Conservation (phyloP, 2,888 invertebrate species). For the Eledone cirrhosa region DNA sequence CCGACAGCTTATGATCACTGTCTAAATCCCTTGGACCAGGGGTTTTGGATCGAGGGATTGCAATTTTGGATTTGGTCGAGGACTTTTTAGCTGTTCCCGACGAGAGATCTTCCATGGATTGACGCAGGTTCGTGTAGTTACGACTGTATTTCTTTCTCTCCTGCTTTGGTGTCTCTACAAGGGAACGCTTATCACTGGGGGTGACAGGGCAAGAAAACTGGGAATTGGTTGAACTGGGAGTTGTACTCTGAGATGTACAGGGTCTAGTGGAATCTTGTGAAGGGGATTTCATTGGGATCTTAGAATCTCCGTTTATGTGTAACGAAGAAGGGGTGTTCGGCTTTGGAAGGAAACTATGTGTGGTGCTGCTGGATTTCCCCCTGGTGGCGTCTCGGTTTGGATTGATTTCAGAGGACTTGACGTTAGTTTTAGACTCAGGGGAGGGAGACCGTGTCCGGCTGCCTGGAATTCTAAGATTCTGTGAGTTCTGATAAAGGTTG, state of each 20-base stretch:
- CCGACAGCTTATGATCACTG: slow-evolving; percentile 27
- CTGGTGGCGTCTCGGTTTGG: neutral
- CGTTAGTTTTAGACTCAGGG: neutral
- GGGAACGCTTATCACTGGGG: slow-evolving; percentile 29
- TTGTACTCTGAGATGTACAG: too few species aligned
- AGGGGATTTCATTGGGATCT: neutral
- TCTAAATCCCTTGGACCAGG: slow-evolving; percentile 36
- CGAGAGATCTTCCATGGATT: neutral
- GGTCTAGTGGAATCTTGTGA: neutral
- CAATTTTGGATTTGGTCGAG: neutral
- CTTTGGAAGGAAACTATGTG: slow-evolving; percentile 11
- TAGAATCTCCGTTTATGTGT: slow-evolving; percentile 7
- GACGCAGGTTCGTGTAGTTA: neutral
- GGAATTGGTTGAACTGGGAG: neutral
- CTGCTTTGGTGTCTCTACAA: neutral
- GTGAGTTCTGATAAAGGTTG: too few species aligned
- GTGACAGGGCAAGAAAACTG: slow-evolving; percentile 26
- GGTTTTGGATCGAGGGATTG: slow-evolving; percentile 31
- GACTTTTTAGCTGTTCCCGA: neutral
- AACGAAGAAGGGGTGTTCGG: neutral
- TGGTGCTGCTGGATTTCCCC: neutral
- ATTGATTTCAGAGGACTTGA: neutral
- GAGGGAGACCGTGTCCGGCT: slow-evolving; percentile 47
- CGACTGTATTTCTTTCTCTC: neutral
- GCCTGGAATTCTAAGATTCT: slow-evolving; percentile 30